These are phyloP conservation scores for Atta texana DNA, from an alignment of 1,140 invertebrate genomes.

Conservation along the genomic window DNA sequence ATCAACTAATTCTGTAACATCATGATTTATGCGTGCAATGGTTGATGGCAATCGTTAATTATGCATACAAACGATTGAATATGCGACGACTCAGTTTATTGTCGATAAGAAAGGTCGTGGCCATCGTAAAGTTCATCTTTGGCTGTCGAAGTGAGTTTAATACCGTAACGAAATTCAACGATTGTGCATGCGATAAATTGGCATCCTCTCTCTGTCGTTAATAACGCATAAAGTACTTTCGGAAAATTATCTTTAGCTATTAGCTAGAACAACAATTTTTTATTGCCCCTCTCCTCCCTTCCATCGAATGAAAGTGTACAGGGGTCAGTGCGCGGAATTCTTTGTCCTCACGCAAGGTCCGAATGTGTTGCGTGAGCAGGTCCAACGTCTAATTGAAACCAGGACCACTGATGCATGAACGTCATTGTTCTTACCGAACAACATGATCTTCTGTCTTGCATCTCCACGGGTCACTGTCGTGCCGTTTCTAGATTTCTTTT, in stretches of 20 bases:
- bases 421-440: constrained; percentile 63
- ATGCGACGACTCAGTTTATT: constrained; percentile 31
- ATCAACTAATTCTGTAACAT: background rate
- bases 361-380: constrained; percentile 34
- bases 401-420: constrained; percentile 32
- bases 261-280: background rate
- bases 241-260: constrained; percentile 15
- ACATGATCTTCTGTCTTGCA: constrained; percentile 46
- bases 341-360: background rate
- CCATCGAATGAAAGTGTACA: background rate
- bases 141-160: constrained; percentile 44
- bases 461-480: constrained; percentile 60
- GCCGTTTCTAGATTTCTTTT: constrained; percentile 58
- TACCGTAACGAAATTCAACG: constrained; percentile 36
- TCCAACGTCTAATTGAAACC: constrained; percentile 36
- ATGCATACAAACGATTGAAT: constrained; percentile 65
- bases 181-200: constrained; percentile 20
- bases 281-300: background rate
- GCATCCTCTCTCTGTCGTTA: background rate
- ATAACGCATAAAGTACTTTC: background rate
- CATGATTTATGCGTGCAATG: constrained; percentile 26
- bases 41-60: constrained; percentile 50
- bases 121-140: constrained; percentile 68
- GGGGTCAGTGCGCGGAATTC: background rate
- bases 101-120: constrained; percentile 74